phyloP scores from a whole-genome alignment of 2,797 vertebrate species.

The Enteromius argenteus region DNA sequence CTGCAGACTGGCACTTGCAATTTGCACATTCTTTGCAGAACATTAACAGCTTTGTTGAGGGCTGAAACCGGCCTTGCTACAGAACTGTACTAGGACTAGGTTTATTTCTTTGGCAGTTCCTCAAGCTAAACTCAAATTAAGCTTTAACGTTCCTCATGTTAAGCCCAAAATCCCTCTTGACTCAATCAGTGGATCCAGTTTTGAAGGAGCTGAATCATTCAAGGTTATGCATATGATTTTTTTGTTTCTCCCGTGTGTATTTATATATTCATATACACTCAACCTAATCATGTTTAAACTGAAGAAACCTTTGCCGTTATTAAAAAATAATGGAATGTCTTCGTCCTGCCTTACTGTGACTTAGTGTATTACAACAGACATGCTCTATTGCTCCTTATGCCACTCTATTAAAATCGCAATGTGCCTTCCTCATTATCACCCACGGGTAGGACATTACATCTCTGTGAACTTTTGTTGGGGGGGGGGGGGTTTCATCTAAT shows the following conservation, averaged over 20 bases:
- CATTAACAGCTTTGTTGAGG: constrained; percentile 82
- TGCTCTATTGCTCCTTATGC: constrained; percentile 52
- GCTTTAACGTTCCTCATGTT: constrained; percentile 7
- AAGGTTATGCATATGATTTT: constrained; percentile 46
- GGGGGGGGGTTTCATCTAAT: constrained; percentile 46
- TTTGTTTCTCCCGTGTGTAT: neutral
- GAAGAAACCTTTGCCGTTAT: constrained; percentile 33
- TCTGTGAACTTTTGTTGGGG: constrained; percentile 60
- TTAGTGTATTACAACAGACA: constrained; percentile 57
- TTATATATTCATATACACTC: constrained; percentile 25
- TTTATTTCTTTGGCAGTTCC: constrained; percentile 11
- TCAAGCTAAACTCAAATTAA: constrained; percentile 10
- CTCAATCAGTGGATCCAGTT: constrained; percentile 11
- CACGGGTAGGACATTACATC: constrained; percentile 58
- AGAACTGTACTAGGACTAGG: constrained; percentile 1
- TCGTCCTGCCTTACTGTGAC: constrained; percentile 57
- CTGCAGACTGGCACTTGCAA: constrained; percentile 78
- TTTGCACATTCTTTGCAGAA: constrained; percentile 84
- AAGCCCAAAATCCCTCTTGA: constrained; percentile 36
- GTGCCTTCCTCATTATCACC: constrained; percentile 60
- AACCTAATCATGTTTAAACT: constrained; percentile 23
- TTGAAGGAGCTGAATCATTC: constrained; percentile 39
- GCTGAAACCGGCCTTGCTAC: constrained; percentile 65
- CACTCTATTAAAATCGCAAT: constrained; percentile 61
- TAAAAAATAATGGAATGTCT: constrained; percentile 46